phyloP scores from a whole-genome alignment of 2,797 vertebrate genomes.

The Gobio occitaniae region DNA sequence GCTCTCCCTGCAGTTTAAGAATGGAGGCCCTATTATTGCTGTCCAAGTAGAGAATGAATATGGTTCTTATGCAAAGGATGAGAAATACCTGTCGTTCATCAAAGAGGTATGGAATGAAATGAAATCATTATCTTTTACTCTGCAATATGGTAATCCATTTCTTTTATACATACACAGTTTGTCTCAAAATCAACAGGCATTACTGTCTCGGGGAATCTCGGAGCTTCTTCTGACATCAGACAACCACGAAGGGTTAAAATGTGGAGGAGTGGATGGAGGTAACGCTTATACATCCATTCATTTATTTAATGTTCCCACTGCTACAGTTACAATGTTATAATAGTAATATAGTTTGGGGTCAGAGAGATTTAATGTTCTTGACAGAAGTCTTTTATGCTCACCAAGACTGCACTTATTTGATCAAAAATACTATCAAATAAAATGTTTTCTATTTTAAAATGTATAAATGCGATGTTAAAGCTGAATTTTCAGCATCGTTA shows the following conservation, averaged over 20 bases:
- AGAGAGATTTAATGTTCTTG: not conserved
- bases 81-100: conserved; percentile 85
- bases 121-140: not conserved
- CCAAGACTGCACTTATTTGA: not conserved
- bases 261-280: conserved; percentile 85
- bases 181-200: conserved; percentile 73
- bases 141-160: not conserved
- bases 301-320: not conserved
- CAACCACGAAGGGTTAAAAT: conserved; percentile 79
- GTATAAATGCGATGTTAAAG: not conserved
- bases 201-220: conserved; percentile 83
- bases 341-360: not conserved
- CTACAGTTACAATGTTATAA: not conserved
- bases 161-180: not conserved
- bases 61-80: conserved; percentile 89
- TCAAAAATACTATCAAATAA: not conserved
- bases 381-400: not conserved
- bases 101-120: conserved; percentile 77
- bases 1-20: conserved; percentile 80
- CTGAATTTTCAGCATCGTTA: not conserved
- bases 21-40: conserved; percentile 90
- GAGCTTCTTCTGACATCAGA: conserved; percentile 91
- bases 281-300: conserved; percentile 39
- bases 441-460: not conserved
- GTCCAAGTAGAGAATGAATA: conserved; percentile 96